Evolutionary conservation across 2,888 invertebrate species (phyloP), one percentile per base, ranked within the genome.

Genomic region (Mamestra brassicae): DNA sequence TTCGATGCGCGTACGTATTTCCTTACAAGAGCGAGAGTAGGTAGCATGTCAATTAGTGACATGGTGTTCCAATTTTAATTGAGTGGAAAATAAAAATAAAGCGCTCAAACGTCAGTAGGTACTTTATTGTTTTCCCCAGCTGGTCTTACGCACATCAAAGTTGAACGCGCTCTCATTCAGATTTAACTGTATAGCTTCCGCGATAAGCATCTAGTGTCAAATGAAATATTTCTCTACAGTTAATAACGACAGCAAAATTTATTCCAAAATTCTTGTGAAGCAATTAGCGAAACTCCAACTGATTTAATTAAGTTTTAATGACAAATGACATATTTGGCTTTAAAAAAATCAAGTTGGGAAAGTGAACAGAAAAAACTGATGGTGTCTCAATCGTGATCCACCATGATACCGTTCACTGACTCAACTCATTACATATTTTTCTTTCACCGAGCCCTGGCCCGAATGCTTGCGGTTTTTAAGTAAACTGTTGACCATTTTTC

Each of bases 401-500:
- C 78, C 79, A 76, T 78, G 91, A 89, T 91, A 92, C 93, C 93
- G 93, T 93, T 94, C 91, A 93, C 90, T 89, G 89, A 75, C 73
- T 71, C 74, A 71, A 66, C 70, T 83, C 70, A 64, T 55, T 50
- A 84, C 57, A 0, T 72, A 81, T 81, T 72, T 84, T 75, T 83
- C 73, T 87, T 87, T 76, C 78, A 72, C 78, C 55, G 52, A 66
- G 68, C 75, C 77, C 81, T 74, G 61, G 13, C 50, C 36, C 3
- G 71, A 85, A 77, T 84, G 85, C 86, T 76, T 86, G 88, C 72
- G 88, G 89, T 87, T 88, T 85, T 85, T 74, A 85, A 85, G 85
- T 87, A 81, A 86, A 84, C 80, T 78, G 72, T 68, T 78, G 85
- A 66, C 73, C 78, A 89, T 86, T 88, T 26, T 87, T 80, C 80